Evolutionary conservation across 2,888 invertebrate genomes (phyloP), one percentile per base, ranked within the genome.

Genomic region (Ophion obscuratus): DNA sequence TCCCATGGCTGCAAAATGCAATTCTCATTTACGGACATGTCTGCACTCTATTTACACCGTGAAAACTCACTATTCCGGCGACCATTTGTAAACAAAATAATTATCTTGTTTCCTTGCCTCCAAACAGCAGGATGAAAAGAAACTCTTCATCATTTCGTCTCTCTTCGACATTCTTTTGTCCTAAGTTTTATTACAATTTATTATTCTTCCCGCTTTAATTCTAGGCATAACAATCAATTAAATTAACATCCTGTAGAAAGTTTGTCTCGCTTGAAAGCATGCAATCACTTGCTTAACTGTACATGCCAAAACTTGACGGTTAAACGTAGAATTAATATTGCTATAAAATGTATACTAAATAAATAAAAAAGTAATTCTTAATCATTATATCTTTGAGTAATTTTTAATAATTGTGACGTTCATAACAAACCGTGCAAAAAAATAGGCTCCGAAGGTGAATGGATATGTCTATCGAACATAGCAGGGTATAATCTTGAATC

Each of bases 1-100:
- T 98, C 98, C 89, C 96, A 96, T 6, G 96, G 95, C 84, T 95
- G 94, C 62, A 97, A 94, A 87, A 96, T 95, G 94, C 95, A 59
- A 64, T 87, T 84, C 61, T 66, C 24, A 53, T 77, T 27, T 53
- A 78, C 62, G 14, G 90, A 84, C 91, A 91, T 92, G 82, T 84
- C 53, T 9, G 40, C 59, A 20, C 11, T 27, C 70, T 77, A 44
- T 59, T n/a, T 40, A 47, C 61, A 74, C 36, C 11, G 5, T 14
- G 17, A 62, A 47, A 61, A 70, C 36, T n/a, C 59, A 73, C 75
- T 80, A 71, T 44, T 61, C 61, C 44, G 57, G 67, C 88, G 70
- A 86, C 92, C 92, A 92, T 92, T 92, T 91, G 90, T 92, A 92
- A 92, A 92, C 89, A 92, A 90, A 85, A 82, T 85, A 73, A 77